Conservation (phyloP, 2,797 vertebrate genomes). For the Luscinia megarhynchos region DNA sequence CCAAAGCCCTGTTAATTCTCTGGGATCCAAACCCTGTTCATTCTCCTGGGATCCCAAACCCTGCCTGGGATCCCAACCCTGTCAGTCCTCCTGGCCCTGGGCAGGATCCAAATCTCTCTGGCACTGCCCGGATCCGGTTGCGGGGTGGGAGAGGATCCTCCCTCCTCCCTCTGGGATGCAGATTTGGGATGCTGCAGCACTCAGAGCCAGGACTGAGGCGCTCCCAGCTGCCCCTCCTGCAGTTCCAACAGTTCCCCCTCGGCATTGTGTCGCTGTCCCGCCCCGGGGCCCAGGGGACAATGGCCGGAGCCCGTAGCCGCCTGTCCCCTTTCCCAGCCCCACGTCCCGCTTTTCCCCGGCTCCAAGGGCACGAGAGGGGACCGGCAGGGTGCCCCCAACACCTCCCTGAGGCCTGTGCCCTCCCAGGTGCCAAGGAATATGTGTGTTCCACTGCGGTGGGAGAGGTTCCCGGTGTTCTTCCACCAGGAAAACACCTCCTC, state of each 20-base stretch:
- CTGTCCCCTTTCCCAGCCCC: neutral
- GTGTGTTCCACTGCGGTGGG: conserved; percentile 41
- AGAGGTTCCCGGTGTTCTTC: conserved; percentile 74
- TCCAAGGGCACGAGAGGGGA: accelerated
- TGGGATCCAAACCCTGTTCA: neutral
- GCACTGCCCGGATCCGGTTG: neutral
- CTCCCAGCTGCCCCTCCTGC: neutral
- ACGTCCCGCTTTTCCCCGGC: accelerated
- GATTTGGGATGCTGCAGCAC: neutral
- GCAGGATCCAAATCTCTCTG: neutral
- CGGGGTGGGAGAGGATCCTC: neutral
- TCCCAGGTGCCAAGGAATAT: conserved; percentile 65
- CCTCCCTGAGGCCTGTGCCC: neutral
- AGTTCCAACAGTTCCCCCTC: neutral
- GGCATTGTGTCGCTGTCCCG: neutral
- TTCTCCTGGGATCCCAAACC: neutral
- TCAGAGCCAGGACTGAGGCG: neutral
- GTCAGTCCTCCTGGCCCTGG: no score
- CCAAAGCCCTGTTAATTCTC: neutral
- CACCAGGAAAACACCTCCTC: conserved; percentile 64
- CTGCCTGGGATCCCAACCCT: neutral
- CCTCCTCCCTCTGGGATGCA: neutral
- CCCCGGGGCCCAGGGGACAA: no score
- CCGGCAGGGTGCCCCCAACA: accelerated
- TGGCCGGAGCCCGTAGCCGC: neutral